Base-by-base conservation (phyloP, 2,113 vertebrate genomes). In the Podilymbus podiceps region DNA sequence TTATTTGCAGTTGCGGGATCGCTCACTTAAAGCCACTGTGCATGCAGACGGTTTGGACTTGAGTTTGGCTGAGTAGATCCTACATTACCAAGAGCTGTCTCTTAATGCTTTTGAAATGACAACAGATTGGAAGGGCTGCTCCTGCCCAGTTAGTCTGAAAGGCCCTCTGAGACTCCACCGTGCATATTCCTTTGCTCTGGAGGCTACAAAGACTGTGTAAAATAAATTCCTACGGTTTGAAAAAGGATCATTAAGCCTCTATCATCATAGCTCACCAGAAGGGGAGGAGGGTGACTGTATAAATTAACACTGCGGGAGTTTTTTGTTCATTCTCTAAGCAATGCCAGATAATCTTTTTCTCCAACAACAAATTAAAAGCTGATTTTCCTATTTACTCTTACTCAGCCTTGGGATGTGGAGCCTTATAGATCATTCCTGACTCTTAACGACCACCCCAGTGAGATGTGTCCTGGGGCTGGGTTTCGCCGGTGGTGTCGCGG, bases 401-500 rank as follows among this genome's bases (percentile, higher is more conserved):
- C 25, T 18, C 62, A 68, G 53, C 67, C 31, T 49, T 3, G 31
- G 74, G 38, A 59, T 22, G 28, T 44, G 44, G 42, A 59, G 31
- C 78, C 22, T 21, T n/a, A 20, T 11, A 74, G 63, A 24, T 25
- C 18, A 11, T 24, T 72, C 20, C 75, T 73, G 49, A 13, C 53
- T 56, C 6, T 64, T 21, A 8, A 12, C 18, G 73, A 13, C 5
- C n/a, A 6, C 3, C 5, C 21, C 42, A 12, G 6, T 28, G 63
- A 73, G 44, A 21, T 46, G 28, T 5, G 3, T 6, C 30, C 23
- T 76, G 68, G 47, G 20, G 27, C 23, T 76, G 68, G 47, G 20
- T 31, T 66, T 7, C 3, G 50, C 12, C 0, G 3, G 20, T 24
- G 52, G 6, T 20, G 2, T 21, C 1, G 0, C 0, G 6, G 62